Evolutionary conservation across 2,888 invertebrate species (phyloP).

Genomic region (Chaetogeoica ovagalla): DNA sequence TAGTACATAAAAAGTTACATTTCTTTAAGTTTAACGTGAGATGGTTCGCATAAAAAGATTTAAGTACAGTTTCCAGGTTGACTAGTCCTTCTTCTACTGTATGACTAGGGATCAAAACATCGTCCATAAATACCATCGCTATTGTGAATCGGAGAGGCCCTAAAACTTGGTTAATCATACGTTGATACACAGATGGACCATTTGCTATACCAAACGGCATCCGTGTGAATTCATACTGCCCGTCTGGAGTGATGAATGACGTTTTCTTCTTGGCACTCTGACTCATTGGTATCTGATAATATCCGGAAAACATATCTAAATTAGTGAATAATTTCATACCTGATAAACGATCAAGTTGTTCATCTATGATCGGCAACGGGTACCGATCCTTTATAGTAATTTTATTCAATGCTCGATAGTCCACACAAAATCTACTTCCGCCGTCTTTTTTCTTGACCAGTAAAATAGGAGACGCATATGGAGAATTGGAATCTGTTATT

Average conservation of each 20-base stretch:
- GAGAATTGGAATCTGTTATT: constrained; percentile 14
- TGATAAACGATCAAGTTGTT: constrained; percentile 10
- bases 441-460: constrained; percentile 7
- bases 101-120: constrained; percentile 5
- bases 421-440: neutral
- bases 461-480: neutral
- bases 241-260: constrained; percentile 19
- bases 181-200: constrained; percentile 19
- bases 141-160: neutral
- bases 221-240: constrained; percentile 29
- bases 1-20: constrained; percentile 9
- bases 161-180: constrained; percentile 5
- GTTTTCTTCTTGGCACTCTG: neutral
- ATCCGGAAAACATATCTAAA: constrained; percentile 19
- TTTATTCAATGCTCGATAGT: constrained; percentile 1
- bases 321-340: neutral
- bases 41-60: neutral
- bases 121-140: constrained; percentile 13
- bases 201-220: constrained; percentile 27
- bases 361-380: constrained; percentile 14
- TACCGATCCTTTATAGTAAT: constrained; percentile 5
- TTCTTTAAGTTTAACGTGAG: constrained; percentile 22
- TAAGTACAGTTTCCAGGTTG: neutral
- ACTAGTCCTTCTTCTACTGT: constrained; percentile 11
- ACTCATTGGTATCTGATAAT: constrained; percentile 17